Base-by-base conservation (phyloP, 2,797 vertebrate genomes). In the Micropoecilia bifurca region DNA sequence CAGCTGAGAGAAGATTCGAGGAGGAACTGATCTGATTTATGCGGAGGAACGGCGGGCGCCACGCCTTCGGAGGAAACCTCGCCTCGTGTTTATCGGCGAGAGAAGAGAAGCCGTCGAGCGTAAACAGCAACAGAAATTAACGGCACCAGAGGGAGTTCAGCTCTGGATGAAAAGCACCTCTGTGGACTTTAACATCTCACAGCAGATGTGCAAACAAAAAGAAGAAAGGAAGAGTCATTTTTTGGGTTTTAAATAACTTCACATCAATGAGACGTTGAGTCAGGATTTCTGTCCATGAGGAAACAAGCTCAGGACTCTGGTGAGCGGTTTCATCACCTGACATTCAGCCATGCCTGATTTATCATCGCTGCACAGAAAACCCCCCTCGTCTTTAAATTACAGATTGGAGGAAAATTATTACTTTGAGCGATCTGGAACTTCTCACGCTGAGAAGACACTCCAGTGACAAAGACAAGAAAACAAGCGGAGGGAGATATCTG, bases 291-390 rank as follows among this genome's bases (percentile, higher is more conserved):
- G 46, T 46, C 7, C 66, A 74, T 0, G 1, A 7, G 41, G 22
- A 68, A 36, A 71, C 47, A 25, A 13, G 71, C 71, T 30, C 75
- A 69, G 83, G 83, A 71, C 48, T 77, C 7, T 20, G 79, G 3
- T 74, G 75, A 90, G 76, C 85, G 18, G 36, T 78, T 63, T 82
- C 77, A 79, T 86, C 50, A 66, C 75, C 77, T 74, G 79, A 83
- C 53, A 87, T 76, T 91, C 82, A 85, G 72, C 78, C 46, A 10
- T 25, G 30, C 41, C 43, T 91, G 90, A 95, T 94, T 94, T 93
- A 92, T 88, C 77, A 63, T 66, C 79, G 6, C 36, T 48, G 77
- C 75, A 63, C 25, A 59, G 71, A 85, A 25, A 72, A 14, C 28
- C 63, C 75, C 73, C 20, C n/a, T 10, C 13, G 4, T 36, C 22